Conservation (phyloP, 1,140 invertebrate genomes). For the Diorhabda sublineata region DNA sequence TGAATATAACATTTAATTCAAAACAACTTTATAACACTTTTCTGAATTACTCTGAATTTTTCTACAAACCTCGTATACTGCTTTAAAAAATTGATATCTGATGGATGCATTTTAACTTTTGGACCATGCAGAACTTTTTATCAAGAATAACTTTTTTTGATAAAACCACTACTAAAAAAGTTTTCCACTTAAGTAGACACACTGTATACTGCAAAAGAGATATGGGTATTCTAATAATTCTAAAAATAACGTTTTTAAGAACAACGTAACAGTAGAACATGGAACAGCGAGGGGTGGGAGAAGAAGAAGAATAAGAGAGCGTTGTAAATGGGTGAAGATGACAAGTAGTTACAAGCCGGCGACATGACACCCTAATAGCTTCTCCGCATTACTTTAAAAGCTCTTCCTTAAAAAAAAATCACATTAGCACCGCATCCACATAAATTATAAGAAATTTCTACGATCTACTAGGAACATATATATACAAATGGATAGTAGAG, state of each 20-base stretch:
- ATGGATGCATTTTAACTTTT: no score
- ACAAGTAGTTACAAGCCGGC: conserved; percentile 33
- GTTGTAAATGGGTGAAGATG: conserved; percentile 30
- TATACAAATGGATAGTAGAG: no score
- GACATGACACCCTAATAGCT: conserved; percentile 35
- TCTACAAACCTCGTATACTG: no score
- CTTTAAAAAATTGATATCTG: no score
- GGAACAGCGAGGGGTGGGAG: not conserved
- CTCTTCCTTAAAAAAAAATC: conserved; percentile 30
- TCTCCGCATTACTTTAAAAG: conserved; percentile 29
- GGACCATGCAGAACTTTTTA: no score
- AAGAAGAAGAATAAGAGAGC: conserved; percentile 7
- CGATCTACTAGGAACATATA: not conserved
- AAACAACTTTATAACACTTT: no score
- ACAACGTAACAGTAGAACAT: not conserved
- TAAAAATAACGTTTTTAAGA: conserved; percentile 19
- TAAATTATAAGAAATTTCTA: conserved; percentile 20
- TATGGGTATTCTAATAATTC: not conserved
- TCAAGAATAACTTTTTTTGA: no score
- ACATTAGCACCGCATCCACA: conserved; percentile 25
- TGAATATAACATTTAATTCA: no score
- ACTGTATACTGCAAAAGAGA: no score
- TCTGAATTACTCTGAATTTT: no score
- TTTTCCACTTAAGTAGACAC: no score
- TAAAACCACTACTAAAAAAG: no score